Percentiles rank a stretch among this genome's conserved stretches.
phyloP scores from a whole-genome alignment of 2,888 invertebrate species.

The Cancer borealis region DNA sequence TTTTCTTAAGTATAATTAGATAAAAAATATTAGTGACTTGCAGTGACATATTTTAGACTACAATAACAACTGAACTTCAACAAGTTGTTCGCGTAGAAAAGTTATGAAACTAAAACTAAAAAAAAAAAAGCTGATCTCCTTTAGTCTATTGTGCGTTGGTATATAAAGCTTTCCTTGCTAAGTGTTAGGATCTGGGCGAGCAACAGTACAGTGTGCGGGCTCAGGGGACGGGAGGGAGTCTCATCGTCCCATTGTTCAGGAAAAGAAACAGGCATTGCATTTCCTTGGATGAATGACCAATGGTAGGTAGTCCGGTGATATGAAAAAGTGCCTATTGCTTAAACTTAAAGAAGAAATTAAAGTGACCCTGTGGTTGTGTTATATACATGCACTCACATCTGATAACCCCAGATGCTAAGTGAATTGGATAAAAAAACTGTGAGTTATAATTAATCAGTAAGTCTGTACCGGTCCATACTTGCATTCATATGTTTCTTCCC shows the following conservation, averaged over 20 bases:
- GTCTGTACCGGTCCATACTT: neutral
- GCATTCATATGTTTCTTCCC: conserved; percentile 6
- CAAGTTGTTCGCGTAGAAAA: neutral
- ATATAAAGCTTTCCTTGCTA: neutral
- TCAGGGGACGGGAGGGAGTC: neutral
- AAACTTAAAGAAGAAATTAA: neutral
- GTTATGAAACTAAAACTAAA: neutral
- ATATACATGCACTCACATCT: conserved; percentile 21
- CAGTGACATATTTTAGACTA: neutral
- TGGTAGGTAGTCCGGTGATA: neutral
- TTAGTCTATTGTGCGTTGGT: no score
- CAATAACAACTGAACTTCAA: neutral
- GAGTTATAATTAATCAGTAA: neutral
- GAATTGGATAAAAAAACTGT: neutral
- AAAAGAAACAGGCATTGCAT: neutral
- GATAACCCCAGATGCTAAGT: neutral
- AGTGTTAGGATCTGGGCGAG: neutral
- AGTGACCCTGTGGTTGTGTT: conserved; percentile 12
- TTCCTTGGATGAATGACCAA: neutral
- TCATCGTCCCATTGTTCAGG: neutral
- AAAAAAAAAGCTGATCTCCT: no score
- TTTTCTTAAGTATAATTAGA: neutral
- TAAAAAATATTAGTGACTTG: neutral
- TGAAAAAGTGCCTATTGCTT: conserved; percentile 11
- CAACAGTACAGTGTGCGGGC: neutral